These are phyloP conservation scores for Drosophila quasianomalipes DNA, from an alignment of 2,888 invertebrate species.

Conservation along the genomic window DNA sequence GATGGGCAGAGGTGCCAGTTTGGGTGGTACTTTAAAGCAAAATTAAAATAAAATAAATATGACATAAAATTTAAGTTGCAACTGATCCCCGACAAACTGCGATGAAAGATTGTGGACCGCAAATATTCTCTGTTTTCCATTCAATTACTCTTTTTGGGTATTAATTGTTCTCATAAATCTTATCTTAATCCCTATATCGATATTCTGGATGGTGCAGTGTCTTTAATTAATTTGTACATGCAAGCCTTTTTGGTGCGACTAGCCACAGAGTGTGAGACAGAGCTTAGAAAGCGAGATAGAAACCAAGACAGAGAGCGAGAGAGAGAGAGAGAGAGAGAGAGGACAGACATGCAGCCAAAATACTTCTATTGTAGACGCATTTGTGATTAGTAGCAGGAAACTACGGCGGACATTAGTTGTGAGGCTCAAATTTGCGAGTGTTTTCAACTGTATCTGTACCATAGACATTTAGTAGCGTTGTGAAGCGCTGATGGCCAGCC, in stretches of 20 bases:
- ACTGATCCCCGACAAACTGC: not conserved
- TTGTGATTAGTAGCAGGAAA: conserved; percentile 65
- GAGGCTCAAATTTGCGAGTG: conserved; percentile 1
- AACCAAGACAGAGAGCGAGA: conserved; percentile 12
- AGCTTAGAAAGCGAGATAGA: conserved; percentile 15
- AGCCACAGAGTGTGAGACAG: conserved; percentile 28
- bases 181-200: not conserved
- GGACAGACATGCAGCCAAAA: conserved; percentile 60
- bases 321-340: conserved; percentile 13
- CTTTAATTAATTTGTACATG: conserved; percentile 54
- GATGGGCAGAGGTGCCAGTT: conserved; percentile 88
- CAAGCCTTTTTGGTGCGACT: conserved; percentile 50
- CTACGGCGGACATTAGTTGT: conserved; percentile 42
- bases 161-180: not conserved
- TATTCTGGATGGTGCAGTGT: conserved; percentile 16
- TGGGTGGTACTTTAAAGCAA: conserved; percentile 87
- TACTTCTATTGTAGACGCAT: conserved; percentile 25
- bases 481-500: conserved; percentile 90
- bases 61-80: conserved; percentile 37
- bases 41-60: conserved; percentile 32
- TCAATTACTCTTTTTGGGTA: not conserved
- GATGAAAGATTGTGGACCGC: not conserved
- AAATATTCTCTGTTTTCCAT: not conserved
- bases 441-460: conserved; percentile 86
- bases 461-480: conserved; percentile 90